phyloP scores from a whole-genome alignment of 2,113 vertebrate species.

The Trematocara unimaculatum region DNA sequence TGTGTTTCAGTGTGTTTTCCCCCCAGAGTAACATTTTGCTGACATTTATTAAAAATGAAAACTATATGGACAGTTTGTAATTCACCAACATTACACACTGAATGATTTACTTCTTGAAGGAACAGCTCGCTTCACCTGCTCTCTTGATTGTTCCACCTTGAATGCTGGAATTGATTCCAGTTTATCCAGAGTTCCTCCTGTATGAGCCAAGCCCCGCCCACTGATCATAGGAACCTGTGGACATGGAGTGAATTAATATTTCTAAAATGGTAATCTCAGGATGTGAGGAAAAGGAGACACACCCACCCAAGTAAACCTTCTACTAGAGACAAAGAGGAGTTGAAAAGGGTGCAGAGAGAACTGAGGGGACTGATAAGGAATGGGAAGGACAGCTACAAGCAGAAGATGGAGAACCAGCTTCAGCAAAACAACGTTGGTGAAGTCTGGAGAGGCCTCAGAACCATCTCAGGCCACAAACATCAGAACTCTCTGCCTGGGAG shows the following conservation, averaged over 20 bases:
- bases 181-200: slow-evolving; percentile 68
- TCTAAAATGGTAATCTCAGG: background rate
- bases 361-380: too few species aligned
- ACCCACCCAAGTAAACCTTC: background rate
- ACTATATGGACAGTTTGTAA: background rate
- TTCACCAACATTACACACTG: background rate
- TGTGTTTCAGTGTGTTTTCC: background rate
- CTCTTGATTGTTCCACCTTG: slow-evolving; percentile 4
- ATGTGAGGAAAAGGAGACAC: background rate
- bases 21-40: background rate
- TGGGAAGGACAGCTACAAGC: too few species aligned
- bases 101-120: background rate
- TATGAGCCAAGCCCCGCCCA: slow-evolving; percentile 63
- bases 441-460: too few species aligned
- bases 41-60: background rate
- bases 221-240: slow-evolving; percentile 68
- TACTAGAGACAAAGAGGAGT: too few species aligned
- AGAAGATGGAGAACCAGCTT: too few species aligned
- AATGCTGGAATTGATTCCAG: slow-evolving; percentile 63
- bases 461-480: too few species aligned
- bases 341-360: too few species aligned
- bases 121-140: slow-evolving; percentile 11
- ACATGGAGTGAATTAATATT: background rate
- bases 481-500: too few species aligned
- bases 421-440: too few species aligned